Conservation (phyloP, 2,113 vertebrate genomes). For the Cynoglossus semilaevis region DNA sequence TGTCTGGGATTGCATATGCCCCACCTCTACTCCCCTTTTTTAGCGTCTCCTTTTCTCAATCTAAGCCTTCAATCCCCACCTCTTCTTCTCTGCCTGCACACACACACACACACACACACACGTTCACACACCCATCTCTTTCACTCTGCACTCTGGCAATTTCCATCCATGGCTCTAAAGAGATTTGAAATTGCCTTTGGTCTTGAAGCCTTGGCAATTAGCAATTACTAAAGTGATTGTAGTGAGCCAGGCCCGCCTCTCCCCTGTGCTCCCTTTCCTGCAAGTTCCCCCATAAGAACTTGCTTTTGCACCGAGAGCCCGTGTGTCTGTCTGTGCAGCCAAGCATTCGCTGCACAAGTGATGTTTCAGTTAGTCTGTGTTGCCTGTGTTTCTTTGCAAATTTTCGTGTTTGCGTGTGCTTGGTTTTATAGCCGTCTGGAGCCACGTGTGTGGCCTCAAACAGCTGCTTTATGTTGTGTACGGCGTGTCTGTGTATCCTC, state of each 20-base stretch:
- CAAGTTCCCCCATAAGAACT: slow-evolving; percentile 32
- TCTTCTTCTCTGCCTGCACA: not conserved
- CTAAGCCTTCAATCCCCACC: slow-evolving; percentile 19
- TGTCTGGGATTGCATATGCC: slow-evolving; percentile 73
- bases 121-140: slow-evolving; percentile 37
- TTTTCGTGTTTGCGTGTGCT: not conserved
- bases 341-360: slow-evolving; percentile 34
- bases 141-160: slow-evolving; percentile 66
- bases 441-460: not conserved
- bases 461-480: slow-evolving; percentile 18
- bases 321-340: slow-evolving; percentile 17
- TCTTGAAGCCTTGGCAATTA: slow-evolving; percentile 73
- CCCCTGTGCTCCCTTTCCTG: slow-evolving; percentile 38
- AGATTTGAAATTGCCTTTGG: slow-evolving; percentile 74
- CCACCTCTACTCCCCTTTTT: slow-evolving; percentile 41
- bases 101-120: slow-evolving; percentile 19
- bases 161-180: slow-evolving; percentile 70
- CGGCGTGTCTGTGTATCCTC: slow-evolving; percentile 27
- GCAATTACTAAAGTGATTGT: slow-evolving; percentile 73
- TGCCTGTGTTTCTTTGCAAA: slow-evolving; percentile 8
- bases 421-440: not conserved
- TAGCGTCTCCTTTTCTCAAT: slow-evolving; percentile 47
- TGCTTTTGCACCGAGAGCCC: slow-evolving; percentile 30
- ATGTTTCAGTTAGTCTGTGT: slow-evolving; percentile 20
- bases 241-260: slow-evolving; percentile 45